Evolutionary conservation across 2,113 vertebrate species (phyloP).

Genomic region (Mustela lutreola): DNA sequence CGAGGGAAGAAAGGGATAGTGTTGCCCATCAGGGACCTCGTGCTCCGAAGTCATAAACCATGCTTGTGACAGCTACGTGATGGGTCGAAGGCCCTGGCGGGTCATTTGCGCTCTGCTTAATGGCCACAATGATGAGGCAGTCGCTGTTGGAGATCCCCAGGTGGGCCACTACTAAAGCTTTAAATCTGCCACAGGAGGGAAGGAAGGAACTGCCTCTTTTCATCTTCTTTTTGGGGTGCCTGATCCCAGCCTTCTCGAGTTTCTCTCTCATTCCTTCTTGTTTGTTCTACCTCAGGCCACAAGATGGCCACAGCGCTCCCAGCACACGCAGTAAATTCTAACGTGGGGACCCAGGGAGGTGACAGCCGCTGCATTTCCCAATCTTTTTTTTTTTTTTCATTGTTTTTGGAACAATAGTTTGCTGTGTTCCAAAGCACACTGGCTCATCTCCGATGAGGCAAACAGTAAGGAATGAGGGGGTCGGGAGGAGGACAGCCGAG

Average conservation of each 20-base stretch:
- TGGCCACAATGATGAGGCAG: constrained; percentile 51
- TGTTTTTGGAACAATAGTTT: constrained; percentile 64
- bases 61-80: background rate
- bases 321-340: constrained; percentile 59
- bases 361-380: constrained; percentile 12
- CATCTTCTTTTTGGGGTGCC: background rate
- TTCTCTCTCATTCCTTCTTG: background rate
- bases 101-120: constrained; percentile 57
- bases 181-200: constrained; percentile 1
- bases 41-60: constrained; percentile 70
- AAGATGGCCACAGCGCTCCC: accelerated
- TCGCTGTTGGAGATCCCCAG: background rate
- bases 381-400: background rate
- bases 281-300: background rate
- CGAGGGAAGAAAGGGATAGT: background rate
- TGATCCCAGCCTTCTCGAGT: background rate
- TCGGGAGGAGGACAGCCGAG: accelerated
- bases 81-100: constrained; percentile 36
- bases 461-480: background rate
- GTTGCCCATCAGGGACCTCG: background rate
- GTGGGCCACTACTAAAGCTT: background rate
- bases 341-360: background rate
- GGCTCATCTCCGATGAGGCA: background rate
- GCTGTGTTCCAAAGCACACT: constrained; percentile 7
- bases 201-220: background rate